Base-by-base conservation (phyloP, 2,113 vertebrate species). In the Odocoileus virginianus region DNA sequence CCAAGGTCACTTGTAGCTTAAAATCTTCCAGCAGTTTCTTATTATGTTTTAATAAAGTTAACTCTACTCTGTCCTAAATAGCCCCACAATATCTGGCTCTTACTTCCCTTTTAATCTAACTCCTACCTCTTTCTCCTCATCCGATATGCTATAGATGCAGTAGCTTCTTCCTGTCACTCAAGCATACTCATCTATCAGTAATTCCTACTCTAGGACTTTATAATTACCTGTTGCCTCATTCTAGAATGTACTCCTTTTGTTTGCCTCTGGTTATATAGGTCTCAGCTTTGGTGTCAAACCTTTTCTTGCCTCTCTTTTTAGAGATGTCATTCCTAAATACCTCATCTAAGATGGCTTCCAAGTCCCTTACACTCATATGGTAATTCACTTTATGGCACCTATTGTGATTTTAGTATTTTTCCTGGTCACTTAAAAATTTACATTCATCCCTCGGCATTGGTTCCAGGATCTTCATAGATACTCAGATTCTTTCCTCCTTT, bases 371-470 rank as follows among this genome's bases (percentile, higher is more conserved):
- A 79, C n/a, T 86, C 28, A 54, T 16, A 21, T 13, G 23, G 16
- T 79, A 61, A 86, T 61, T 78, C 28, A 78, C n/a, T 61, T 8
- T 78, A 67, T 64, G 28, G 14, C 11, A 79, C 2, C 47, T 64
- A 23, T 64, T 60, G n/a, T 91, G 43, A 91, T n/a, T 28, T 36
- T 91, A 50, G 45, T 45, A 25, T 57, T 40, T 94, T 95, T 61
- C n/a, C 55, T 86, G 58, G 78, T 91, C 28, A 2, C 85, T 91
- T 61, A n/a, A 61, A 61, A 71, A 61, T 64, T 11, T 83, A 5
- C 28, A 25, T n/a, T 83, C 21, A 83, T 55, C 21, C 21, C 33
- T 83, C 1, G 0, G 21, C 55, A 83, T 25, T 8, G 19, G 12
- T 55, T 83, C 50, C 21, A 55, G 81, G 33, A 55, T 36, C 33